phyloP scores from a whole-genome alignment of 2,797 vertebrate genomes.

The Hemibagrus guttatus region DNA sequence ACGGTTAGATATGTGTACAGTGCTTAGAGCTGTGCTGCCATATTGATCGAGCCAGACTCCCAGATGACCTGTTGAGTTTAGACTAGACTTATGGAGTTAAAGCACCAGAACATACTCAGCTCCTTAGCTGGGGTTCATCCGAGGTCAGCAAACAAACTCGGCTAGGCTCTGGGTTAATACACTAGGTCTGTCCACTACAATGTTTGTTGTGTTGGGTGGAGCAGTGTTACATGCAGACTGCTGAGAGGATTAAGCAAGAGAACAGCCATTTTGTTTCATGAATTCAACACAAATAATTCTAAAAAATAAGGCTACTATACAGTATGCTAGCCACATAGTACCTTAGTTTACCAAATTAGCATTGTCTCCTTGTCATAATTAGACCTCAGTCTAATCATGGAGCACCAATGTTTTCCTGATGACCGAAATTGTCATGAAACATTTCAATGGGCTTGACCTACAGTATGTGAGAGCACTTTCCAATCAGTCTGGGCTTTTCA shows the following conservation, averaged over 20 bases:
- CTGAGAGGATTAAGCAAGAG: not conserved
- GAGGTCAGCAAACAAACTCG: not conserved
- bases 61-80: constrained; percentile 1
- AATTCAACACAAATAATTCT: not conserved
- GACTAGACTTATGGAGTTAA: constrained; percentile 3
- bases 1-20: constrained; percentile 1
- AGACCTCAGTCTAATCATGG: not conserved
- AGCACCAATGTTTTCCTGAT: not conserved
- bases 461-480: not conserved
- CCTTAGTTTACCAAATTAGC: not conserved
- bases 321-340: not conserved
- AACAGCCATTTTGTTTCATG: not conserved
- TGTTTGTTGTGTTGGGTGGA: not conserved
- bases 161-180: not conserved
- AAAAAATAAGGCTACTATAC: not conserved
- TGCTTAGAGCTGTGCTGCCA: not conserved
- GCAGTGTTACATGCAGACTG: too few relatives aligned
- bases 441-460: not conserved
- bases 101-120: not conserved
- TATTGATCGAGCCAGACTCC: not conserved
- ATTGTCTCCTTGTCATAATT: not conserved
- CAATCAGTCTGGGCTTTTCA: not conserved
- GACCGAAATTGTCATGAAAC: not conserved
- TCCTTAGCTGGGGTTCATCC: not conserved
- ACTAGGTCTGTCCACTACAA: not conserved